phyloP scores from a whole-genome alignment of 2,113 vertebrate genomes.

The Camelus bactrianus region DNA sequence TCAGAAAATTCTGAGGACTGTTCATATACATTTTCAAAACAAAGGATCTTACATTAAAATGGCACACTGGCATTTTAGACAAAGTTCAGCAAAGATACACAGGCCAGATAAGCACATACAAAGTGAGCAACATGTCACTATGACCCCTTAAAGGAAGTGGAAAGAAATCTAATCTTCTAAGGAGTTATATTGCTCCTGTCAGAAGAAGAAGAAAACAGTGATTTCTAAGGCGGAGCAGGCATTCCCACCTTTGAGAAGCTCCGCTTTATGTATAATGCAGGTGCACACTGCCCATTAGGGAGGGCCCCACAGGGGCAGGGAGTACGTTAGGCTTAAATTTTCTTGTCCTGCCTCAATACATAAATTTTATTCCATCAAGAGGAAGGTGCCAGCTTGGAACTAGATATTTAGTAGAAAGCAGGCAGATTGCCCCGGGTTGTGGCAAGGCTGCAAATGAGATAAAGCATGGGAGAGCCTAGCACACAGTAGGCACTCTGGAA shows the following conservation, averaged over 20 bases:
- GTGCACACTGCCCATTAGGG: background rate
- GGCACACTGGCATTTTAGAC: background rate
- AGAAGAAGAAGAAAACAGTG: background rate
- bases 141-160: too few relatives aligned
- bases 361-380: background rate
- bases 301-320: background rate
- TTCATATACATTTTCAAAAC: background rate
- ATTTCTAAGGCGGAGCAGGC: background rate
- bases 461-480: too few relatives aligned
- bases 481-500: background rate
- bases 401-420: background rate
- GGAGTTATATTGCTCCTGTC: background rate
- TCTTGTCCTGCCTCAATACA: background rate
- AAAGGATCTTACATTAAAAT: background rate
- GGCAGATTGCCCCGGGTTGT: fast-evolving
- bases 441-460: background rate
- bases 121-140: background rate
- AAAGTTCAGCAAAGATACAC: background rate
- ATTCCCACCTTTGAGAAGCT: background rate
- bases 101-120: background rate
- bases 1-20: background rate
- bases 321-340: background rate
- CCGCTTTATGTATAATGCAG: background rate
- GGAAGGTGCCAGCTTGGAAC: background rate
- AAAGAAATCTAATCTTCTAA: background rate